Percentiles rank a stretch among this genome's conserved stretches.
These are phyloP conservation scores for Ailurus styani DNA, from an alignment of 2,113 vertebrate species.

Conservation along the genomic window DNA sequence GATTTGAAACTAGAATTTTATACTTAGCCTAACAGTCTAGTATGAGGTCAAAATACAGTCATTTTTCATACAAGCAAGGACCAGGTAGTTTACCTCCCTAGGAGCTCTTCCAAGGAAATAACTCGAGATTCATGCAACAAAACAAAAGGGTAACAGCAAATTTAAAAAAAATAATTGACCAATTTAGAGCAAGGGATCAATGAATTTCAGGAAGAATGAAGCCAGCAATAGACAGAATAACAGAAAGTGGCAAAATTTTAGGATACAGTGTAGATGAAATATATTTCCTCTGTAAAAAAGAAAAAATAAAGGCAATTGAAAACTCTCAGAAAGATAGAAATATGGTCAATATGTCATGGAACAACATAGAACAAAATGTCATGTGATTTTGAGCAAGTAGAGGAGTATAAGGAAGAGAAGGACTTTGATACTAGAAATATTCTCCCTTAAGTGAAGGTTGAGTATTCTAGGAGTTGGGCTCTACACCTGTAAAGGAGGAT, in stretches of 20 bases:
- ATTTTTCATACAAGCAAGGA: neutral
- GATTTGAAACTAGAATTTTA: neutral
- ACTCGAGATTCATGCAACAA: neutral
- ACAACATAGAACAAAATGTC: neutral
- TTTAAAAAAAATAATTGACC: neutral
- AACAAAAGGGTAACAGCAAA: neutral
- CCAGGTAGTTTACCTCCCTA: neutral
- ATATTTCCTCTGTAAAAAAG: neutral
- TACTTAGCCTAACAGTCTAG: neutral
- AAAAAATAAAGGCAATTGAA: neutral
- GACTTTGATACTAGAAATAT: neutral
- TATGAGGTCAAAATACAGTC: neutral
- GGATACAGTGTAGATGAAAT: neutral
- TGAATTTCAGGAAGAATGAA: neutral
- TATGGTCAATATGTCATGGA: neutral
- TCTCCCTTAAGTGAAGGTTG: neutral
- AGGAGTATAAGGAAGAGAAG: neutral
- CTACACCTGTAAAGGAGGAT: neutral
- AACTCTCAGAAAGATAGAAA: conserved; percentile 16
- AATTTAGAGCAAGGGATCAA: neutral
- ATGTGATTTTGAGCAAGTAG: neutral
- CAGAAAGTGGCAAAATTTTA: neutral
- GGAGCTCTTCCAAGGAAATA: neutral
- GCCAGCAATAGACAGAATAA: neutral
- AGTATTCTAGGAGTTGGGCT: neutral